Evolutionary conservation across 1,140 invertebrate species (phyloP), one percentile per base, ranked within the genome.

Genomic region (Microplitis demolitor): DNA sequence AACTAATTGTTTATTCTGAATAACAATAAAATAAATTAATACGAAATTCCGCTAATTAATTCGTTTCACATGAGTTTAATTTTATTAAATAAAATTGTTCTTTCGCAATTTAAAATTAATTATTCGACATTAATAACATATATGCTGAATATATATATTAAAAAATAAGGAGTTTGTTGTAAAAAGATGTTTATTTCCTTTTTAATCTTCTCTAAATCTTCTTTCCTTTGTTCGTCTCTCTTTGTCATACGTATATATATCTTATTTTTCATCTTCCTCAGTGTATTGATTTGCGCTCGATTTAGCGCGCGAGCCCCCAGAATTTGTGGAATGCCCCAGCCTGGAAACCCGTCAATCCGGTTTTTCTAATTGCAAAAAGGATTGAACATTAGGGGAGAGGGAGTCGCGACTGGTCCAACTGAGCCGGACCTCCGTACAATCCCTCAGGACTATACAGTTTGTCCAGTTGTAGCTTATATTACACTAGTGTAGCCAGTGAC

Each of bases 301-400:
- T 76, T 73, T 74, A 56, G 73, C 69, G 71, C 76, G 73, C 51
- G 72, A 71, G 56, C 71, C 68, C 73, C 71, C 80, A 87, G 82
- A 86, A 86, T 87, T 87, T 85, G 82, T 81, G 85, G 85, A 87
- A 87, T 87, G 85, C 83, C 79, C 80, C 74, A 72, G 77, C 79
- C 77, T 74, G 77, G 81, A 75, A 85, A 87, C 85, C 83, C 79
- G 85, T 87, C 80, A 76, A 76, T 80, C 85, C 83, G 85, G 85
- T 86, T 87, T 87, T 85, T 37, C 85, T 87, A 87, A 87, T 87
- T 87, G 85, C 84, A 84, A 85, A 85, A 86, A 84, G 83, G 83
- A 84, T 83, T 78, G 77, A 79, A 61, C 64, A 50, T 73, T 67
- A 72, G 71, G 67, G 72, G 34, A 71, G 66, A 61, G 56, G 77